phyloP scores from a whole-genome alignment of 2,888 invertebrate genomes.

The Hydraecia micacea region DNA sequence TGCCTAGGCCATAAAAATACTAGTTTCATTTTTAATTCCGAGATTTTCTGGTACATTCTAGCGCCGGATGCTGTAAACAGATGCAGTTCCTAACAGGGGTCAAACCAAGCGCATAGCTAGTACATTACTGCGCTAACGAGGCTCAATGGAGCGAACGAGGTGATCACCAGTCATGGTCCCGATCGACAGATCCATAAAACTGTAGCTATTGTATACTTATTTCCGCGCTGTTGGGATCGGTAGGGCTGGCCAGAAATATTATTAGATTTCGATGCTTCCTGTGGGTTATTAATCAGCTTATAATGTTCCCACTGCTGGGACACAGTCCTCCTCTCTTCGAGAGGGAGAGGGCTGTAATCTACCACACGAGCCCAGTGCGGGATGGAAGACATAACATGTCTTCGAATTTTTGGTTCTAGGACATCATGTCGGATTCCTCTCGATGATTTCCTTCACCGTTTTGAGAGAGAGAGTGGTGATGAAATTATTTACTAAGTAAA shows the following conservation, averaged over 20 bases:
- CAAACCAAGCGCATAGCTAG: constrained; percentile 56
- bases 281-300: too few species aligned
- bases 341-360: too few species aligned
- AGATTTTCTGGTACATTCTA: constrained; percentile 30
- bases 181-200: constrained; percentile 47
- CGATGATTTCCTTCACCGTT: too few species aligned
- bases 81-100: constrained; percentile 52
- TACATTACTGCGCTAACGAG: constrained; percentile 58
- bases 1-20: not conserved
- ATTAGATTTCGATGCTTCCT: not conserved
- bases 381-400: too few species aligned
- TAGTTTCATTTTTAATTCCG: not conserved
- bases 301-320: too few species aligned
- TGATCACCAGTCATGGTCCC: constrained; percentile 61
- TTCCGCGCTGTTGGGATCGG: constrained; percentile 19
- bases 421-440: too few species aligned
- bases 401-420: too few species aligned
- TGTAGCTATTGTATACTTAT: constrained; percentile 40
- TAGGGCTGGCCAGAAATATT: constrained; percentile 37
- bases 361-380: too few species aligned
- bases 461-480: too few species aligned
- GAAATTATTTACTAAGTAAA: too few species aligned
- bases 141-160: constrained; percentile 64
- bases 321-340: too few species aligned
- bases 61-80: constrained; percentile 36